Evolutionary conservation across 2,113 vertebrate species (phyloP).

Genomic region (Antigone vipio): DNA sequence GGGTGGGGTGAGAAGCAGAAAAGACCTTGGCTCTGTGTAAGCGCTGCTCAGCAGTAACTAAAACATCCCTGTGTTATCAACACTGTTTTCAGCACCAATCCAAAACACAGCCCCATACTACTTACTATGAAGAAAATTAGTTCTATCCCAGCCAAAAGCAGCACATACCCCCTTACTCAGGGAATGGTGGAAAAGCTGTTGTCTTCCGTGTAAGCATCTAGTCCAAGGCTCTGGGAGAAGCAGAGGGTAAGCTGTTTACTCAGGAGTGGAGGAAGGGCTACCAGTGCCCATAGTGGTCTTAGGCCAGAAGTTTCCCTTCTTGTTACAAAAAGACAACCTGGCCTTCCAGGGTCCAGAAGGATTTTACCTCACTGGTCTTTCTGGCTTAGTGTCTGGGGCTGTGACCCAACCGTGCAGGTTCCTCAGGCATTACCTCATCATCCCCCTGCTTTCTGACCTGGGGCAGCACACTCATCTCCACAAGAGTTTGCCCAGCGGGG

Average conservation of each 20-base stretch:
- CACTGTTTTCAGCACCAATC: too few relatives aligned
- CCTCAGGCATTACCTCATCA: not conserved
- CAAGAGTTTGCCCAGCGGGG: not conserved
- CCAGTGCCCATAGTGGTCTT: not conserved
- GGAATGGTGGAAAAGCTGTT: not conserved
- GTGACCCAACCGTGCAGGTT: not conserved
- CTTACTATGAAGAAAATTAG: too few relatives aligned
- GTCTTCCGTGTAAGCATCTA: not conserved
- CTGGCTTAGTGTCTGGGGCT: not conserved
- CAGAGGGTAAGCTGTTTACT: not conserved
- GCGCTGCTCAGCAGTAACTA: too few relatives aligned
- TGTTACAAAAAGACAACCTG: not conserved
- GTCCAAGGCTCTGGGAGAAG: not conserved
- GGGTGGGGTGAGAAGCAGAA: too few relatives aligned
- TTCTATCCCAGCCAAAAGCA: too few relatives aligned
- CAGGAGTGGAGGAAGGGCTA: not conserved
- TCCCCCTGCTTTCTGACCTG: not conserved
- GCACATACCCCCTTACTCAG: not conserved
- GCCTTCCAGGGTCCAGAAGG: not conserved
- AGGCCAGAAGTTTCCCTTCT: not conserved
- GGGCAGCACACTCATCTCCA: rapidly evolving
- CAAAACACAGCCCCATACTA: too few relatives aligned
- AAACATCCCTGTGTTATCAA: too few relatives aligned
- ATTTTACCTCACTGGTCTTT: not conserved
- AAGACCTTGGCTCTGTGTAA: too few relatives aligned